A percentile compares a stretch with the other conserved stretches of the same genome.
Conservation (phyloP, 2,888 invertebrate species). For the Scaptodrosophila latifasciaeformis region DNA sequence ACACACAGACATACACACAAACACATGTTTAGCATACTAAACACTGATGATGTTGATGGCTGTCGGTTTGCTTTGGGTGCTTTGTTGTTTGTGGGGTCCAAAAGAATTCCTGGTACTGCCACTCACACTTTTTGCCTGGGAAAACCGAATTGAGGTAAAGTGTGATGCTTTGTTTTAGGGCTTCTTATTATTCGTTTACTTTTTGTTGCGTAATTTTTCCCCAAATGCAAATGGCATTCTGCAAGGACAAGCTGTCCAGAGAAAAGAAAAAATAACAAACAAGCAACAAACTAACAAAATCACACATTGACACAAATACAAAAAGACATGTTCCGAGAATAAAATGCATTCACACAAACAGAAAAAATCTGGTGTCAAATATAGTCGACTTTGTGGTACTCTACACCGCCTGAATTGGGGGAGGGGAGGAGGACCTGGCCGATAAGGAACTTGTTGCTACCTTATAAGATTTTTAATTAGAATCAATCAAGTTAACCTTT, state of each 20-base stretch:
- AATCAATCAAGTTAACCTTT: too few relatives aligned
- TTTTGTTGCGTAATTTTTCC: conserved; percentile 39
- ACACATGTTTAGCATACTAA: conserved; percentile 40
- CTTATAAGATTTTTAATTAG: too few relatives aligned
- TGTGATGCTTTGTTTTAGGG: conserved; percentile 44
- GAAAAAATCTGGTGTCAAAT: too few relatives aligned
- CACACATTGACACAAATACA: neutral
- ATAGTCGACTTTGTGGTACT: too few relatives aligned
- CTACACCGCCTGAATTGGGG: too few relatives aligned
- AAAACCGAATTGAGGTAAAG: conserved; percentile 56
- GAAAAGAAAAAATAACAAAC: neutral
- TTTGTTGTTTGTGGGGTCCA: too few relatives aligned
- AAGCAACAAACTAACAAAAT: neutral
- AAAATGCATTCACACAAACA: neutral
- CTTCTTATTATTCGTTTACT: conserved; percentile 23
- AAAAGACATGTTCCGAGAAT: neutral
- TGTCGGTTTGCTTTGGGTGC: neutral
- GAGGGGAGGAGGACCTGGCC: too few relatives aligned
- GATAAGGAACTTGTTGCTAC: too few relatives aligned
- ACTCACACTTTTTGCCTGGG: conserved; percentile 52
- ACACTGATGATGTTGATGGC: conserved; percentile 1
- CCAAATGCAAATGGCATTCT: conserved; percentile 54
- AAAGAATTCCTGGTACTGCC: too few relatives aligned
- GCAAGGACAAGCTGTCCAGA: conserved; percentile 47
- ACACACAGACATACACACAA: neutral